Base-by-base conservation (phyloP, 2,113 vertebrate genomes). In the Vulpes vulpes region DNA sequence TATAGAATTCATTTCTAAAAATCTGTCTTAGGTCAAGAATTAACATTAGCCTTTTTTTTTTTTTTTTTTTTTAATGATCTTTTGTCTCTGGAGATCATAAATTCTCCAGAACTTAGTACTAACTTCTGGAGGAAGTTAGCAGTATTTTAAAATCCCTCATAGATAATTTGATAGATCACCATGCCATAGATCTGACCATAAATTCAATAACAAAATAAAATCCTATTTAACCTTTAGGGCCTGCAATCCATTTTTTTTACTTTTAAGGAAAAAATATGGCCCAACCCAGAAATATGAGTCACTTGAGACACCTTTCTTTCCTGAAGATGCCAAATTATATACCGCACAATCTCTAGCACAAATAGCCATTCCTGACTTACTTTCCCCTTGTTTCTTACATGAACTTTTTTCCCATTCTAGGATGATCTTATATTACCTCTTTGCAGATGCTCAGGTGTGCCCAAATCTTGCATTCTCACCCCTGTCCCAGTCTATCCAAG, bases 1-100 rank as follows among this genome's bases (percentile, higher is more conserved):
- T 23, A 79, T 53, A 17, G n/a, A 94, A 69, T 64, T 80, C 57
- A 67, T 76, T 92, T 95, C 57, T 76, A 94, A 88, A 91, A 94
- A 91, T 88, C 22, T 91, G 3, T 80, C 90, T 83, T 53, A 94
- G 38, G 10, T 76, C 2, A 96, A 78, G 30, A 84, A 74, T 60
- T 88, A 92, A 88, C 11, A 60, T 30, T 74, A 12, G 5, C 23
- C 15, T 94, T 35, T 74, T 38, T 43, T 73, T 43, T 73, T 35
- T 35, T 35, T 35, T 35, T 74, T 43, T 74, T 76, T 51, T 51
- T 74, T 49, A 62, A 78, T 82, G 38, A 78, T 69, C 22, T 25
- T 23, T n/a, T 67, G 19, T 73, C 32, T 95, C 76, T 94, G 43
- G 32, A 85, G 3, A 88, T 78, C 25, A 59, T 90, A 51, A 83